Evolutionary conservation across 2,888 invertebrate species (phyloP).

Genomic region (Trichopoda pennipes): DNA sequence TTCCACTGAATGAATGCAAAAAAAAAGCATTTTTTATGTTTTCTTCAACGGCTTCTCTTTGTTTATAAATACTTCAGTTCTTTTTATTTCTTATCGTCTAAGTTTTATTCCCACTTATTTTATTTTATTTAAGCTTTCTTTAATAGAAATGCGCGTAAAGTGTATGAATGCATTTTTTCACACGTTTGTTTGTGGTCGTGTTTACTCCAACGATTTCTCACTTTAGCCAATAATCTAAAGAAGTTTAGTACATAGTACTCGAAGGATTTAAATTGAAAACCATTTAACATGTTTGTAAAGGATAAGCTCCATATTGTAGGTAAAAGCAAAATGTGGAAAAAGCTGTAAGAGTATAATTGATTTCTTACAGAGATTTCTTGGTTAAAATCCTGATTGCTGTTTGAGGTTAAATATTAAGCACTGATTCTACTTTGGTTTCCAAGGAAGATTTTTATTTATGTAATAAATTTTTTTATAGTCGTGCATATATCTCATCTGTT

Average conservation of each 20-base stretch:
- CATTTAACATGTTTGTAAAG: constrained; percentile 55
- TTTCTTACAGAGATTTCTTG: constrained; percentile 49
- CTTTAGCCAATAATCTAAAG: constrained; percentile 32
- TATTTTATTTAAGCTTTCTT: not conserved
- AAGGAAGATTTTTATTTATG: constrained; percentile 15
- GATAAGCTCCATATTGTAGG: constrained; percentile 56
- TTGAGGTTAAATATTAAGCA: constrained; percentile 36
- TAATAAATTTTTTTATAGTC: not conserved
- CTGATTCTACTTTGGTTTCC: constrained; percentile 24
- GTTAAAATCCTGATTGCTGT: constrained; percentile 38
- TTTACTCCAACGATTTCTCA: constrained; percentile 11
- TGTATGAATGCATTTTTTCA: constrained; percentile 42
- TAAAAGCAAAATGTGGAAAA: constrained; percentile 25
- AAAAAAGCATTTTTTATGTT: constrained; percentile 23
- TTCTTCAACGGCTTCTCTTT: constrained; percentile 34
- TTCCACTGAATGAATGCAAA: not conserved
- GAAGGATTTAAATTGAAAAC: constrained; percentile 61
- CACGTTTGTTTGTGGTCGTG: constrained; percentile 51
- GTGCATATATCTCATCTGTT: too few relatives aligned
- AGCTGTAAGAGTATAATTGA: constrained; percentile 24
- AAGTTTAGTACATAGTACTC: constrained; percentile 41
- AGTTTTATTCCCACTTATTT: constrained; percentile 34
- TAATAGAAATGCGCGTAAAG: constrained; percentile 39
- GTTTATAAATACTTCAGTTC: constrained; percentile 17
- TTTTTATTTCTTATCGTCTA: constrained; percentile 14